Evolutionary conservation across 2,113 vertebrate species (phyloP), one percentile per base, ranked within the genome.

Genomic region (Nothoprocta pentlandii): DNA sequence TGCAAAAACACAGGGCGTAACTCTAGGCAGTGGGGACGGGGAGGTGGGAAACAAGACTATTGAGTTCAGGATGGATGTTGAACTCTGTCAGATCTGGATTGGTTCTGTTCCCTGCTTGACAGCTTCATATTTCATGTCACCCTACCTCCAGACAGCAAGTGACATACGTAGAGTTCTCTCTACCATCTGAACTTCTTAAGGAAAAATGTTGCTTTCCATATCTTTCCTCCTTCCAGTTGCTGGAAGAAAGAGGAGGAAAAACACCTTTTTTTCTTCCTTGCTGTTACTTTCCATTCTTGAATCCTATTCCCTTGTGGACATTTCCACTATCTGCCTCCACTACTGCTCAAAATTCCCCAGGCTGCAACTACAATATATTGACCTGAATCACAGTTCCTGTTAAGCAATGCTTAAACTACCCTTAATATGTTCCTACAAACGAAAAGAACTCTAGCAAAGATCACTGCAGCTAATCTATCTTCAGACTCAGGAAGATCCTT

Each of bases 401-500:
- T 77, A 54, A 77, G 41, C 63, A 87, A 42, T 1, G 1, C 16
- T 54, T 41, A 95, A 70, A 32, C 30, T 3, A 0, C 42, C 67
- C 59, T 66, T 39, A 63, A 74, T 30, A 76, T 2, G 66, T 49
- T 93, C 77, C 36, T 85, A 63, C 16, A 47, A 67, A 94, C 85
- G 61, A 82, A 91, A 91, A 54, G 26, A 94, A 70, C 34, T 77
- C 63, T 51, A 92, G 68, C 59, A 94, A 85, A 85, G 63, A 91
- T 87, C 46, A 71, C 30, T 93, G 79, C 36, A 92, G 59, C 53
- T 75, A 80, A 92, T 88, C 78, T 74, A 36, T 89, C 85, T 85
- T 67, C 71, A 85, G 68, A 87, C 28, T 86, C 82, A 58, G 42
- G 34, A 94, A 89, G 71, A 75, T 89, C 87, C 63, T 89, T 85